Conservation (phyloP, 1,140 invertebrate genomes). For the Drosophila murphyi region DNA sequence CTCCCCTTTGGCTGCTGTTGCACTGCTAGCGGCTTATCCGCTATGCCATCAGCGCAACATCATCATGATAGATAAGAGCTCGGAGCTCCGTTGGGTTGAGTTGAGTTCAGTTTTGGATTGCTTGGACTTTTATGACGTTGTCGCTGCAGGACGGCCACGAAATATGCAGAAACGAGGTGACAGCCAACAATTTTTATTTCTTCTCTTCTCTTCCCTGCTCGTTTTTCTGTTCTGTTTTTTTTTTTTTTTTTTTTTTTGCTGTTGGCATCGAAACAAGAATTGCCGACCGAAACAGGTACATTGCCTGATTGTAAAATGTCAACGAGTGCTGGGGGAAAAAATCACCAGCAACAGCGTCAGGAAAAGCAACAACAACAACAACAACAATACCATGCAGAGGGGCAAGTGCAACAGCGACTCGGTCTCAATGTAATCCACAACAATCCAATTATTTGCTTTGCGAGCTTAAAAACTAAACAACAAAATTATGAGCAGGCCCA, state of each 20-base stretch:
- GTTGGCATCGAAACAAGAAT: slow-evolving; percentile 41
- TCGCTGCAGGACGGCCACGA: slow-evolving; percentile 40
- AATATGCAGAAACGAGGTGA: slow-evolving; percentile 69
- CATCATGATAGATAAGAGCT: slow-evolving; percentile 67
- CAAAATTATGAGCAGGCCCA: slow-evolving; percentile 59
- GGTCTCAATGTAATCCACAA: slow-evolving; percentile 42
- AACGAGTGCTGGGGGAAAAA: slow-evolving; percentile 23
- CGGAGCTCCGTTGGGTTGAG: slow-evolving; percentile 6
- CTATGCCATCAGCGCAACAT: slow-evolving; percentile 69
- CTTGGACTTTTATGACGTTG: slow-evolving; percentile 57
- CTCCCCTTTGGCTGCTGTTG: neutral
- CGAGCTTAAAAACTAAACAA: slow-evolving; percentile 59
- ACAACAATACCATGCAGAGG: neutral
- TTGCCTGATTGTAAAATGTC: slow-evolving; percentile 60
- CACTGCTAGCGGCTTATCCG: slow-evolving; percentile 54
- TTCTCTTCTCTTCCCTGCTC: neutral
- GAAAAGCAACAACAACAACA: slow-evolving; percentile 13
- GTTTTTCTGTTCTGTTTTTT: neutral
- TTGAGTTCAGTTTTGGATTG: slow-evolving; percentile 7
- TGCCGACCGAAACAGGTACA: slow-evolving; percentile 57
- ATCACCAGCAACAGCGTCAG: slow-evolving; percentile 8
- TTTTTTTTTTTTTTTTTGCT: neutral
- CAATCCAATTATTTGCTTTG: slow-evolving; percentile 63
- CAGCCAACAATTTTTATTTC: slow-evolving; percentile 58
- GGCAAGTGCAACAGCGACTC: slow-evolving; percentile 36